Conservation (phyloP, 2,888 invertebrate genomes). For the Melanophora roralis region DNA sequence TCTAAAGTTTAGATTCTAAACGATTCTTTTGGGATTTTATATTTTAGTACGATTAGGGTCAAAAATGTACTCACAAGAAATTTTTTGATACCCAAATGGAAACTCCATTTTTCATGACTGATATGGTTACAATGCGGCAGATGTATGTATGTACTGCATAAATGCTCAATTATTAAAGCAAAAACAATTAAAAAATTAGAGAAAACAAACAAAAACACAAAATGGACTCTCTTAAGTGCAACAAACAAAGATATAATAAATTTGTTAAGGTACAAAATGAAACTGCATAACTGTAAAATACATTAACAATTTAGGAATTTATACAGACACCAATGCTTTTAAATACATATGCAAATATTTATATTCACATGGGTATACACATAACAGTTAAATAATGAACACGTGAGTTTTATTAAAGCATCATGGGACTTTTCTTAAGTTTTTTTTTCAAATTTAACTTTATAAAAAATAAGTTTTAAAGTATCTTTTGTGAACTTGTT, state of each 20-base stretch:
- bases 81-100: too few species aligned
- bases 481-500: too few species aligned
- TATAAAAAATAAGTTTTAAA: too few species aligned
- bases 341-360: neutral
- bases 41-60: too few species aligned
- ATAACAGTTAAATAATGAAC: constrained; percentile 43
- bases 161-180: constrained; percentile 23
- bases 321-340: neutral
- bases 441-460: too few species aligned
- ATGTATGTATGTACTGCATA: too few species aligned
- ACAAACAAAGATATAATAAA: constrained; percentile 6
- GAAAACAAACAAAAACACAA: neutral
- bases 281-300: neutral
- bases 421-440: neutral
- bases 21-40: too few species aligned
- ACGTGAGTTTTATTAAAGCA: constrained; percentile 52
- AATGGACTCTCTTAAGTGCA: neutral
- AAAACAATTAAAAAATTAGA: neutral
- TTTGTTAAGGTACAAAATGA: neutral
- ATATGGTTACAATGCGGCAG: constrained; percentile 7
- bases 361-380: neutral
- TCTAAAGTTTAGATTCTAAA: too few species aligned
- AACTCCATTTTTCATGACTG: too few species aligned
- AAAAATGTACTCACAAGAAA: too few species aligned
- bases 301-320: too few species aligned